A percentile compares a stretch with the other conserved stretches of the same genome.
Conservation (phyloP, 1,140 invertebrate genomes). For the Leptopilina clavipes region DNA sequence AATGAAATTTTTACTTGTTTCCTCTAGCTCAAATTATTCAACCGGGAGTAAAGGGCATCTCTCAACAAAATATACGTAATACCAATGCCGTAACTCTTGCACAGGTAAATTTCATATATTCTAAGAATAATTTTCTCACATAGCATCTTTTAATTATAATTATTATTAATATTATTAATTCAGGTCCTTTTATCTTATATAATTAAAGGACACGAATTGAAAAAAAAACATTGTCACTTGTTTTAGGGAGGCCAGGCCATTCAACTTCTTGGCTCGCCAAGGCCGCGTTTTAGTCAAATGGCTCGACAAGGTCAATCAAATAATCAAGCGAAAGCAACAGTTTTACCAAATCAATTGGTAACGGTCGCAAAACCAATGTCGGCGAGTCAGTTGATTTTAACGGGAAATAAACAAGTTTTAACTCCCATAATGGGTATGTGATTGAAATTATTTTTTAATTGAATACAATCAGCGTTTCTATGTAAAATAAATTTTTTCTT, state of each 20-base stretch:
- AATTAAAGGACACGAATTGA: no score
- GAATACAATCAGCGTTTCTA: no score
- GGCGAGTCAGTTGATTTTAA: conserved; percentile 75
- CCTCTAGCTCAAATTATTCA: conserved; percentile 81
- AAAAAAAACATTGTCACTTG: no score
- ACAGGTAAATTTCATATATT: conserved; percentile 60
- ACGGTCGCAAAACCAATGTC: conserved; percentile 73
- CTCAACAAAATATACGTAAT: conserved; percentile 78
- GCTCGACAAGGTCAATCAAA: conserved; percentile 74
- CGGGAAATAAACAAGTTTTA: conserved; percentile 77
- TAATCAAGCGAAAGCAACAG: conserved; percentile 71
- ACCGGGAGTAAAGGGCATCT: conserved; percentile 78
- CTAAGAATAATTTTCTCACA: no score
- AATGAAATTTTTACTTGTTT: conserved; percentile 30
- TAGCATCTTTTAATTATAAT: no score
- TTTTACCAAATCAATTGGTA: conserved; percentile 71
- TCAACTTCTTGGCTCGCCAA: conserved; percentile 78
- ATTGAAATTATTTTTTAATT: conserved; percentile 21
- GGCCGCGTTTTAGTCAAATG: conserved; percentile 76
- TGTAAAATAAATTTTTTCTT: no score
- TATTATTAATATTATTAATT: no score
- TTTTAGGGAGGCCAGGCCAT: conserved; percentile 73
- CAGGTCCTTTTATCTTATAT: no score
- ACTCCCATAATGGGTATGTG: conserved; percentile 78
- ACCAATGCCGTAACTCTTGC: conserved; percentile 69